A percentile compares a stretch with the other conserved stretches of the same genome.
Evolutionary conservation across 2,888 invertebrate species (phyloP).

Genomic region (Beris chalybata): DNA sequence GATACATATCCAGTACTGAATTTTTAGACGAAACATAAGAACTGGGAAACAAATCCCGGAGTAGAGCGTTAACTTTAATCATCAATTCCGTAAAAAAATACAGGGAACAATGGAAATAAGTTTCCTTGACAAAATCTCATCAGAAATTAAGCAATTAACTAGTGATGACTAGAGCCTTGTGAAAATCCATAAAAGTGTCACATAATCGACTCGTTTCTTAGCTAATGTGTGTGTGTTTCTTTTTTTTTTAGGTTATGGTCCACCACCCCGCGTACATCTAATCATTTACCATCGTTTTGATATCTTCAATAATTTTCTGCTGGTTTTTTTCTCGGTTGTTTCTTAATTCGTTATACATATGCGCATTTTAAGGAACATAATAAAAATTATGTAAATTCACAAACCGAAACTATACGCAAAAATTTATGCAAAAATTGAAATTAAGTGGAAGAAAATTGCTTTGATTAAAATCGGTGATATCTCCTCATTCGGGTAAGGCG

Average conservation of each 20-base stretch:
- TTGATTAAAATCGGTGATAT: too few relatives aligned
- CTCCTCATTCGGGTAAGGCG: too few relatives aligned
- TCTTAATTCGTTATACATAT: not conserved
- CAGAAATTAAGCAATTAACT: conserved; percentile 15
- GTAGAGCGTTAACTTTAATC: not conserved
- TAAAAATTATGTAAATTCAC: conserved; percentile 13
- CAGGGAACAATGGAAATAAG: not conserved
- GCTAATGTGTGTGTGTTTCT: not conserved
- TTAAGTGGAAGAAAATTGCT: too few relatives aligned
- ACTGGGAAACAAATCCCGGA: too few relatives aligned
- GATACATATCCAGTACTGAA: too few relatives aligned
- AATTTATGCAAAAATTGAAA: conserved; percentile 1
- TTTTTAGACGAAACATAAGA: too few relatives aligned
- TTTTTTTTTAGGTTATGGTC: not conserved
- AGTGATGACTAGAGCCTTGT: conserved; percentile 13
- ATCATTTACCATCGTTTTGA: too few relatives aligned
- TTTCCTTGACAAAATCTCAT: not conserved
- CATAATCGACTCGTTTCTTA: conserved; percentile 7
- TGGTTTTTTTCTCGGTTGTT: conserved; percentile 13
- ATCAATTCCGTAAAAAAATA: not conserved
- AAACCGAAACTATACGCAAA: not conserved
- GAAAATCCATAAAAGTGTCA: conserved; percentile 18
- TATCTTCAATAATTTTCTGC: too few relatives aligned
- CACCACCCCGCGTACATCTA: too few relatives aligned
- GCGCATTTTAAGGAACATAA: conserved; percentile 6